Conservation (phyloP, 2,888 invertebrate genomes). For the Alviniconcha strummeri region DNA sequence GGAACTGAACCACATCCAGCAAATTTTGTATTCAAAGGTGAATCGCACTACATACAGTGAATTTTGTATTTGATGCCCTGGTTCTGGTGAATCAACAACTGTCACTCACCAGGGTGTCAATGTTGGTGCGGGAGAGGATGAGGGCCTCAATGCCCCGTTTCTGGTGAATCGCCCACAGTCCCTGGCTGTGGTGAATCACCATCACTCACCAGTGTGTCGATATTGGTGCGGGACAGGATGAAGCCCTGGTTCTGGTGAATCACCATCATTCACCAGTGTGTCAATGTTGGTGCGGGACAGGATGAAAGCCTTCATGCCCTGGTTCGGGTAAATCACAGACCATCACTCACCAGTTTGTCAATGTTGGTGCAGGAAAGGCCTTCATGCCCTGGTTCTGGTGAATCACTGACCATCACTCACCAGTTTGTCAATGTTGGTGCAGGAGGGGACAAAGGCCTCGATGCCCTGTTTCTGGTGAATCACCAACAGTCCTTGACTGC, state of each 20-base stretch:
- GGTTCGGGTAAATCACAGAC: slow-evolving; percentile 80
- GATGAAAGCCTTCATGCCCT: slow-evolving; percentile 76
- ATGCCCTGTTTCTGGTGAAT: slow-evolving; percentile 82
- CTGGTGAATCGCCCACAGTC: slow-evolving; percentile 82
- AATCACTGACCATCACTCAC: slow-evolving; percentile 74
- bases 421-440: slow-evolving; percentile 76
- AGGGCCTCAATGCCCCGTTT: slow-evolving; percentile 76
- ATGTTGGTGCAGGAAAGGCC: slow-evolving; percentile 76
- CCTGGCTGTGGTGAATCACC: slow-evolving; percentile 85
- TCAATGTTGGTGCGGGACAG: slow-evolving; percentile 77
- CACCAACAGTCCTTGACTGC: slow-evolving; percentile 75
- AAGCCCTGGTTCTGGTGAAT: slow-evolving; percentile 82
- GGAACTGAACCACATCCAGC: too few relatives aligned
- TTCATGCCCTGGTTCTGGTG: slow-evolving; percentile 80
- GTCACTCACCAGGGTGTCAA: slow-evolving; percentile 78
- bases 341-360: slow-evolving; percentile 74
- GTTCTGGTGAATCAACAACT: slow-evolving; percentile 88
- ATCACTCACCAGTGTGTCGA: slow-evolving; percentile 74
- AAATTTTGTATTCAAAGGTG: too few relatives aligned
- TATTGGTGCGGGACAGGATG: slow-evolving; percentile 76
- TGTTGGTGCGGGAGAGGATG: slow-evolving; percentile 76
- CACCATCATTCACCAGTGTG: slow-evolving; percentile 70
- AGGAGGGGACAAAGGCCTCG: slow-evolving; percentile 76
- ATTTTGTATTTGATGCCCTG: slow-evolving; percentile 65
- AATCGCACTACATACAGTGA: too few relatives aligned